A percentile compares a stretch with the other conserved stretches of the same genome.
These are phyloP conservation scores for Sabellastarte sp. DNA, from an alignment of 2,888 invertebrate genomes.

Conservation along the genomic window DNA sequence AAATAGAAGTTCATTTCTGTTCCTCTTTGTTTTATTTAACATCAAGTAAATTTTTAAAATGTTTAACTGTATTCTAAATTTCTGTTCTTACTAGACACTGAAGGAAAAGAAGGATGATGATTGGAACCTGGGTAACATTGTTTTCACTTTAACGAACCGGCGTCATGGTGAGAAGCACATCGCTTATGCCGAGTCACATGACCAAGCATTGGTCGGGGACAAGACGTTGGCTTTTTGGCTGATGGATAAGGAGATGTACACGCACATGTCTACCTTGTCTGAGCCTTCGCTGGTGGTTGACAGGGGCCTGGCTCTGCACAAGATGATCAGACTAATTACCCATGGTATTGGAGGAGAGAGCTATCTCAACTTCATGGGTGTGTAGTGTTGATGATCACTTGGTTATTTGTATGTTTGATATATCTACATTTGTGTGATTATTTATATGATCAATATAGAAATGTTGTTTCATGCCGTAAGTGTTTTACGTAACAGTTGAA, in stretches of 20 bases:
- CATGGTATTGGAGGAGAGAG: conserved; percentile 94
- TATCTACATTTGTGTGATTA: no score
- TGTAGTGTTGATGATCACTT: conserved; percentile 36
- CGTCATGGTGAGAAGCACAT: conserved; percentile 96
- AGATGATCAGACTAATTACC: conserved; percentile 92
- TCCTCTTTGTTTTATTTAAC: no score
- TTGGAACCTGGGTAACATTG: conserved; percentile 88
- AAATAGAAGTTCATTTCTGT: no score
- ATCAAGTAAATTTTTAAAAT: no score
- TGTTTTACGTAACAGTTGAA: no score
- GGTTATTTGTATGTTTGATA: no score
- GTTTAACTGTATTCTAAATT: no score
- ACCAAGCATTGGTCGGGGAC: conserved; percentile 70
- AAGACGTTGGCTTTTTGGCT: conserved; percentile 99
- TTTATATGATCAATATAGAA: no score
- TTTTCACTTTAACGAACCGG: conserved; percentile 89
- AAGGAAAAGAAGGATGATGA: conserved; percentile 76
- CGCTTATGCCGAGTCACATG: conserved; percentile 86
- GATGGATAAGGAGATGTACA: conserved; percentile 99
- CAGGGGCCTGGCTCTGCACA: conserved; percentile 93
- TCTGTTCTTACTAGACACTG: conserved; percentile 57
- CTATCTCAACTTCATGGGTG: conserved; percentile 98
- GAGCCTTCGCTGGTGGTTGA: conserved; percentile 68
- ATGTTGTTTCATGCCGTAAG: no score
- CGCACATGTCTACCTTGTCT: conserved; percentile 77